These are phyloP conservation scores for Maniola jurtina DNA, from an alignment of 1,140 invertebrate species.

Conservation along the genomic window DNA sequence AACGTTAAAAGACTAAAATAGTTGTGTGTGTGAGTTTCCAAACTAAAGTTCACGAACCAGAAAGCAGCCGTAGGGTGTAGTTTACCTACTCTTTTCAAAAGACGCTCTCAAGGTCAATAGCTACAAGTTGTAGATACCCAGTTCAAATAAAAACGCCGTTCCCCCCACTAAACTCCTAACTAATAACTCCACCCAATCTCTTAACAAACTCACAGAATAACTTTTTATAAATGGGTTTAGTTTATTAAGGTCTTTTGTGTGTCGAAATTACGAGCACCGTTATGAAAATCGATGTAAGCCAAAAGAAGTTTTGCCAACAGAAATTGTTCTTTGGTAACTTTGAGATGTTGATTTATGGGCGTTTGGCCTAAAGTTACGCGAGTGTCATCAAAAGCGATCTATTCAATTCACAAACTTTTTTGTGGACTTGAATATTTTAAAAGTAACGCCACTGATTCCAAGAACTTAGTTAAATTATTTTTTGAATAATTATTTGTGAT, in stretches of 20 bases:
- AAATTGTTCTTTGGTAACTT: conserved; percentile 1
- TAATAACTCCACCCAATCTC: not conserved
- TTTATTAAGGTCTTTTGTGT: conserved; percentile 9
- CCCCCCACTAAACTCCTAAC: not conserved
- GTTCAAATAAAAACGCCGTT: not conserved
- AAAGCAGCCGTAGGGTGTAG: too few species aligned
- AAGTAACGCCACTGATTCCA: not conserved
- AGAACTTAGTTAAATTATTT: not conserved
- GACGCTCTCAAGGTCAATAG: not conserved
- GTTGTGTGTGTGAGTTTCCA: too few species aligned
- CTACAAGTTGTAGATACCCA: not conserved
- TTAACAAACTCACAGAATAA: conserved; percentile 1
- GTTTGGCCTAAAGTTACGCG: conserved; percentile 1
- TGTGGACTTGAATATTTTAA: not conserved
- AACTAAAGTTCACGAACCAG: too few species aligned
- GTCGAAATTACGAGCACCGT: conserved; percentile 7
- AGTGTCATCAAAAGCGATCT: conserved; percentile 8
- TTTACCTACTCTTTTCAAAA: too few species aligned
- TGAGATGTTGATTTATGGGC: conserved; percentile 7
- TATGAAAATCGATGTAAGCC: conserved; percentile 5
- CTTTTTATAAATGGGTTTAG: conserved; percentile 6
- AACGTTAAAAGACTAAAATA: too few species aligned
- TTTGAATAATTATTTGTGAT: too few species aligned
- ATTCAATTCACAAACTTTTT: not conserved
- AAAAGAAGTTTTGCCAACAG: conserved; percentile 6